Conservation (phyloP, 2,113 vertebrate genomes). For the Ochotona princeps region DNA sequence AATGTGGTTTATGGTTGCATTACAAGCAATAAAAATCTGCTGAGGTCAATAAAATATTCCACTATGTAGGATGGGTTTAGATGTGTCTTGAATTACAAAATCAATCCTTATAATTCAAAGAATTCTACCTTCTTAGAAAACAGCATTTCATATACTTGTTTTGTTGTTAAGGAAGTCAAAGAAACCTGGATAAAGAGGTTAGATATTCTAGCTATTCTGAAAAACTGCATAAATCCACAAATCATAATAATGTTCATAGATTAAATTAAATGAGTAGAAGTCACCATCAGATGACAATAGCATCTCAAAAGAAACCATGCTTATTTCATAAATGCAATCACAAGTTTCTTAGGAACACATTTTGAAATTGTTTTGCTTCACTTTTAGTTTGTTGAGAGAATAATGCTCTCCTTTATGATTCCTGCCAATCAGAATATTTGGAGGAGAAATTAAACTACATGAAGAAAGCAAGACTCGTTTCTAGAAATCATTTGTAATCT, state of each 20-base stretch:
- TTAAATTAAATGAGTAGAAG: background rate
- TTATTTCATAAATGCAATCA: conserved; percentile 14
- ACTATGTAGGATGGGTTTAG: background rate
- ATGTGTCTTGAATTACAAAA: background rate
- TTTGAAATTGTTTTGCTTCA: background rate
- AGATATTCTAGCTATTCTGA: background rate
- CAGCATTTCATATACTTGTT: background rate
- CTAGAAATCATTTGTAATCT: background rate
- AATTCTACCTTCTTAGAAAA: background rate
- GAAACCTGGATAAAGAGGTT: background rate
- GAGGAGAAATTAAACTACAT: conserved; percentile 45
- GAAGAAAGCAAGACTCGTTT: conserved; percentile 42
- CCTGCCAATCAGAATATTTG: background rate
- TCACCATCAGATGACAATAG: background rate
- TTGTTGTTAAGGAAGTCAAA: background rate
- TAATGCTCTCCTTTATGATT: background rate
- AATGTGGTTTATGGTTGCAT: background rate
- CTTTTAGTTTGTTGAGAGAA: background rate
- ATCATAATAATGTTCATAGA: background rate
- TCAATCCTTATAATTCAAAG: background rate
- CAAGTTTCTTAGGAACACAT: background rate
- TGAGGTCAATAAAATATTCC: background rate
- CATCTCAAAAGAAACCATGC: background rate
- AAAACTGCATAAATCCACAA: background rate
- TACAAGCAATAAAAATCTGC: background rate